A percentile compares a stretch with the other conserved stretches of the same genome.
Evolutionary conservation across 2,113 vertebrate genomes (phyloP).

Genomic region (Caracal caracal): DNA sequence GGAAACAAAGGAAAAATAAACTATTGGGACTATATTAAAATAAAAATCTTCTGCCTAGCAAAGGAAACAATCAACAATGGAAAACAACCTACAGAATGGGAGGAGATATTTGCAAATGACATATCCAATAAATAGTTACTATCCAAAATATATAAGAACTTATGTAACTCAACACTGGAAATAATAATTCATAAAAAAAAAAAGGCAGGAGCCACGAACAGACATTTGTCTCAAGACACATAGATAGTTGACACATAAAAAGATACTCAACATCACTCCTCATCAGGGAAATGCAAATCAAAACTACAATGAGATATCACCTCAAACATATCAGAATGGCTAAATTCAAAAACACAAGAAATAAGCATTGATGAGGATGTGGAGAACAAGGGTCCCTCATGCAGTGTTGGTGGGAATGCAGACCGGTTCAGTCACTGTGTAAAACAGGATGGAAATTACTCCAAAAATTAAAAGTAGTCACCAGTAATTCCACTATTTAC

Average conservation of each 20-base stretch:
- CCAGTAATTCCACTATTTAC: neutral
- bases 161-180: neutral
- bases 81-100: neutral
- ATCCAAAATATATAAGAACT: neutral
- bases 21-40: neutral
- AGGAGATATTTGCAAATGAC: neutral
- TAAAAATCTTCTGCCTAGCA: neutral
- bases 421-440: neutral
- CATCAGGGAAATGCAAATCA: too few relatives aligned
- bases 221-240: neutral
- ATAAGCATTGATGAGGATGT: too few relatives aligned
- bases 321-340: too few relatives aligned
- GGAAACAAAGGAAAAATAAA: too few relatives aligned
- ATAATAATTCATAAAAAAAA: neutral
- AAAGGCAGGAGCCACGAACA: neutral
- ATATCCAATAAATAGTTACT: neutral
- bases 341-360: too few relatives aligned
- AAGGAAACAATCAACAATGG: neutral
- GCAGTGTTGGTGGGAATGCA: too few relatives aligned
- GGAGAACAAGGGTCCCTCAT: too few relatives aligned
- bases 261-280: neutral
- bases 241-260: neutral
- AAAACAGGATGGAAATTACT: neutral
- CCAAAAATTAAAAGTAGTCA: neutral
- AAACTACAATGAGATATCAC: too few relatives aligned